Conservation (phyloP, 2,113 vertebrate genomes). For the Cairina moschata region DNA sequence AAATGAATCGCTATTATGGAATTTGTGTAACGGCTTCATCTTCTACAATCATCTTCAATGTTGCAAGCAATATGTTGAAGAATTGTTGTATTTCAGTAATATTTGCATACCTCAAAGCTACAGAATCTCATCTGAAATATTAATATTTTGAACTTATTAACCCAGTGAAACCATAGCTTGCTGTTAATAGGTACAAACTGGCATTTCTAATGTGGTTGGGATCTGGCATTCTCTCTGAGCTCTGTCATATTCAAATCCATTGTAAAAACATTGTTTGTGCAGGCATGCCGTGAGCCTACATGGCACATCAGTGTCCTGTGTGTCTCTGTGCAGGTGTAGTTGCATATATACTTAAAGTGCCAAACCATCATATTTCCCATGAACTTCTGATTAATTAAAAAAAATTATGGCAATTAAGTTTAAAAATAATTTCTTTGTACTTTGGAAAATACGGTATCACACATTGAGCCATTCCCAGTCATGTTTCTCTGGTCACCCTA, state of each 20-base stretch:
- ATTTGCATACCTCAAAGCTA: not conserved
- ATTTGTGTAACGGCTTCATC: not conserved
- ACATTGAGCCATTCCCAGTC: not conserved
- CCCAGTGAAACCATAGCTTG: not conserved
- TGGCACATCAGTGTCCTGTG: not conserved
- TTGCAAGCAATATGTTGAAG: not conserved
- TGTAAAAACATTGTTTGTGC: fast-evolving
- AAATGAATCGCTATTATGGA: not conserved
- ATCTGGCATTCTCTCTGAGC: not conserved
- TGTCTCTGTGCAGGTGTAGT: not conserved
- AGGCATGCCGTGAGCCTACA: not conserved
- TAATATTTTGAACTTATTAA: not conserved
- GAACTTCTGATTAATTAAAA: not conserved
- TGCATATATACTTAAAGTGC: not conserved
- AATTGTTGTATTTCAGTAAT: not conserved
- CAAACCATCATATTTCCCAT: not conserved
- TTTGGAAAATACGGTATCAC: not conserved
- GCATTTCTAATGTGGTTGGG: not conserved
- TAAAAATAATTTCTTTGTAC: not conserved
- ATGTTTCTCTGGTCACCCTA: not conserved
- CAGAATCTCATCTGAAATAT: not conserved
- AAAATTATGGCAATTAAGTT: not conserved
- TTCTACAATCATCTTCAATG: not conserved
- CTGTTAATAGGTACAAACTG: not conserved
- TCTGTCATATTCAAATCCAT: not conserved